phyloP scores from a whole-genome alignment of 2,797 vertebrate species.

The Phrynocephalus vlangalii region DNA sequence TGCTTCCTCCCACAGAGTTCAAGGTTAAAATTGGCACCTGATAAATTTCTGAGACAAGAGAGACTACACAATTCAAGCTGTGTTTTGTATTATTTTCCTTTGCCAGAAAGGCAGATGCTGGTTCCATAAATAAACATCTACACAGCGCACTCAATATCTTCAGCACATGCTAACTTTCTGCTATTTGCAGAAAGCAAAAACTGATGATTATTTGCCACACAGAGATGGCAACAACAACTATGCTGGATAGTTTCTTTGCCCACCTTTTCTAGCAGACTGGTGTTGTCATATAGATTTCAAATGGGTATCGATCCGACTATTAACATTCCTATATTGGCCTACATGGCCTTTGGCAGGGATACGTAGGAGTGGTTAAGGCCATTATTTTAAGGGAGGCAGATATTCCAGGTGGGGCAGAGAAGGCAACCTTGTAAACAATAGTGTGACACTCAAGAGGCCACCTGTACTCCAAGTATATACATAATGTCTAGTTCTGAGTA shows the following conservation, averaged over 20 bases:
- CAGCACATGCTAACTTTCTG: slow-evolving; percentile 11
- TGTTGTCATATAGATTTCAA: neutral
- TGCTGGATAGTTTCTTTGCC: neutral
- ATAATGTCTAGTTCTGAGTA: too few species aligned
- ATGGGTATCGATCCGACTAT: too few species aligned
- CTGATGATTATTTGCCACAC: slow-evolving; percentile 10
- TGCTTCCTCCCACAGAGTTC: neutral
- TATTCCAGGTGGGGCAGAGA: too few species aligned
- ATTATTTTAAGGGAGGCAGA: too few species aligned
- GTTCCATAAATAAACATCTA: slow-evolving; percentile 23
- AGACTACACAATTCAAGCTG: neutral
- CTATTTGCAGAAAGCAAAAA: neutral
- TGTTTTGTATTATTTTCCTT: neutral
- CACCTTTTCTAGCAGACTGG: neutral
- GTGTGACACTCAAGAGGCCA: too few species aligned
- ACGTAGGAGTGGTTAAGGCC: too few species aligned
- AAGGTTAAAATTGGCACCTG: neutral
- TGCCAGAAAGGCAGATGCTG: slow-evolving; percentile 18
- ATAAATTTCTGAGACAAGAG: neutral
- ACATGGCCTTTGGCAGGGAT: too few species aligned
- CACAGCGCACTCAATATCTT: neutral
- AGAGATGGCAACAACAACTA: neutral
- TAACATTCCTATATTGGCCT: too few species aligned
- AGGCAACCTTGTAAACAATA: too few species aligned
- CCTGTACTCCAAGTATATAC: too few species aligned